Evolutionary conservation across 2,113 vertebrate genomes (phyloP), one percentile per base, ranked within the genome.

Genomic region (Phylloscopus whistleri): DNA sequence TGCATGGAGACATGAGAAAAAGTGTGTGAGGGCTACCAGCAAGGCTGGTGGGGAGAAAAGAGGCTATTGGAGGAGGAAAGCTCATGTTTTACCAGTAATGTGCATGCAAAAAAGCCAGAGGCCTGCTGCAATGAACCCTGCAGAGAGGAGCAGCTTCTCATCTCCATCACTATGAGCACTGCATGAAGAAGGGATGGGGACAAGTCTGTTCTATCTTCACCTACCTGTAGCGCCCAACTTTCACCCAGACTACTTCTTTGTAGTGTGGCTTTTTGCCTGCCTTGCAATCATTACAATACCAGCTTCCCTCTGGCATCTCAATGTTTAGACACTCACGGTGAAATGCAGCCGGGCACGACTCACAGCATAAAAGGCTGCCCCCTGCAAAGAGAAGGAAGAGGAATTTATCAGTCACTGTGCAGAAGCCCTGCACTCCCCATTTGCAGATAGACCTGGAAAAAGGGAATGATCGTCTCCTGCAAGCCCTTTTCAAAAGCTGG

Each of bases 241-340:
- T 99, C 78, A 99, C 99, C 99, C 99, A 99, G 58, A 99, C 98
- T 86, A 99, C 98, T 97, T 99, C 99, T 95, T 99, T 98, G 96
- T 98, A 99, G 95, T 98, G 99, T 26, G 99, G 99, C 72, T 99
- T 99, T 98, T 99, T 99, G 93, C 99, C 99, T 26, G 99, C 99
- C 89, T 99, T 99, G 96, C 99, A 99, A 95, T 99, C 99, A 60
- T 99, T 99, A 97, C 99, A 99, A 97, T 98, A 99, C 99, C 99
- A 99, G 97, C 98, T 99, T 94, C 99, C 99, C 97, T 99, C 99
- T 16, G 99, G 99, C 98, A 99, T 99, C 87, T 99, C 99, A 43
- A 99, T 99, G 95, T 99, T 99, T 94, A 99, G 98, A 98, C 99
- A 99, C 97, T 99, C 99, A 30, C 99, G 98, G 97, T 99, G 99